Base-by-base conservation (phyloP, 2,113 vertebrate genomes). In the Puffinus mauretanicus region DNA sequence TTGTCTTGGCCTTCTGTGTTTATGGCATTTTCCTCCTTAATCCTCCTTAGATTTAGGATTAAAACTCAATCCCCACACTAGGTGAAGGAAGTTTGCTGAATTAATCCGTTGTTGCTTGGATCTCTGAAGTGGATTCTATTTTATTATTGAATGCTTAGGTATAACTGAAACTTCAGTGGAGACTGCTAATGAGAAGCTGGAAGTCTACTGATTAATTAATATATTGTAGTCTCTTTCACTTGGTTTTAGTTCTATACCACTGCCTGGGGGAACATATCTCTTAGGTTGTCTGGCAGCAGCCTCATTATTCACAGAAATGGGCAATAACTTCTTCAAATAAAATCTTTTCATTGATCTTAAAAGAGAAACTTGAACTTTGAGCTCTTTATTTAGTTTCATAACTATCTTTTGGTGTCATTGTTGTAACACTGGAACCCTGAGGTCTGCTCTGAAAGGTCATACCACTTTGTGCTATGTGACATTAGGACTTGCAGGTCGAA, bases 251-350 rank as follows among this genome's bases (percentile, higher is more conserved):
- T 93, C 67, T 92, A 13, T 95, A 81, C 54, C 36, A 26, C 86
- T 72, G 88, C 94, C 95, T 81, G 46, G 24, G 34, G 95, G 71
- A 34, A 92, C n/a, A 24, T 52, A 88, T 70, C 83, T 94, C 86
- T 83, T 77, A 77, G 64, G 57, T 25, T 94, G 54, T 94, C 82
- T 90, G 67, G 42, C 51, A 94, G 82, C 27, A 90, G 88, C 55
- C 83, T 95, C 80, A 66, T 94, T 96, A 95, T 90, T 94, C 92
- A 86, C 20, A 88, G 80, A 92, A 96, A 94, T 24, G 15, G 51
- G 67, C 64, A 84, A 46, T 80, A 95, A 84, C 55, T 70, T 90
- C 82, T 92, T 94, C 51, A 95, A 77, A 92, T 81, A 73, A 93
- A 94, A 66, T 77, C 8, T 67, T 83, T 86, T 66, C 32, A 73